Evolutionary conservation across 1,140 invertebrate genomes (phyloP).

Genomic region (Dufourea novaeangliae): DNA sequence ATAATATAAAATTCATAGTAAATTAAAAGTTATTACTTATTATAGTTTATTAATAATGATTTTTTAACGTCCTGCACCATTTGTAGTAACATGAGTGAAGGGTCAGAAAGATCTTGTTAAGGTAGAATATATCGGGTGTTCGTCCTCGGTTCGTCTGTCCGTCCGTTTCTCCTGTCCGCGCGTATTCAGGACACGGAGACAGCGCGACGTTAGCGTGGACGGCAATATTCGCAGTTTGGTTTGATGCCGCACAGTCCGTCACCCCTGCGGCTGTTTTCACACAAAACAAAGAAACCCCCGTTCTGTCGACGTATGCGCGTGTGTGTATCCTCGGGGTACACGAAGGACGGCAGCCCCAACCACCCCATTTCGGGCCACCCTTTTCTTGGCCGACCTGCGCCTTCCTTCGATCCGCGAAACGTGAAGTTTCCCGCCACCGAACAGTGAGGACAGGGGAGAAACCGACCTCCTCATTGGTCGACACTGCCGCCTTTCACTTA

Average conservation of each 20-base stretch:
- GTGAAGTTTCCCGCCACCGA: conserved; percentile 27
- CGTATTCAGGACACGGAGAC: conserved; percentile 13
- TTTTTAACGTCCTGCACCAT: too few relatives aligned
- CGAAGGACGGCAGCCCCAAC: conserved; percentile 31
- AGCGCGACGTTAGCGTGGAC: conserved; percentile 47
- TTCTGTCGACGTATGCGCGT: too few relatives aligned
- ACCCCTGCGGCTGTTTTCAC: conserved; percentile 74
- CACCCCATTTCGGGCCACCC: conserved; percentile 37
- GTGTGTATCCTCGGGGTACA: conserved; percentile 38
- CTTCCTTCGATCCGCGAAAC: conserved; percentile 60
- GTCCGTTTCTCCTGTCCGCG: conserved; percentile 14
- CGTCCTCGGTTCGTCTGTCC: conserved; percentile 12
- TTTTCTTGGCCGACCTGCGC: conserved; percentile 56
- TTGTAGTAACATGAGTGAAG: too few relatives aligned
- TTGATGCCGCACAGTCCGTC: conserved; percentile 73
- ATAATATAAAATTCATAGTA: too few relatives aligned
- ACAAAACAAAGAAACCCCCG: conserved; percentile 77
- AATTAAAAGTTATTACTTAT: too few relatives aligned
- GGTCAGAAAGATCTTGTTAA: too few relatives aligned
- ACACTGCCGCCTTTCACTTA: neutral
- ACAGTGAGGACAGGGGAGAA: conserved; percentile 2
- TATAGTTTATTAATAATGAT: too few relatives aligned
- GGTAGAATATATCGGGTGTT: too few relatives aligned
- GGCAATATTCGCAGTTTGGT: conserved; percentile 74
- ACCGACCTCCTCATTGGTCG: conserved; percentile 35